A percentile compares a stretch with the other conserved stretches of the same genome.
Evolutionary conservation across 2,797 vertebrate genomes (phyloP).

Genomic region (Channa striata): DNA sequence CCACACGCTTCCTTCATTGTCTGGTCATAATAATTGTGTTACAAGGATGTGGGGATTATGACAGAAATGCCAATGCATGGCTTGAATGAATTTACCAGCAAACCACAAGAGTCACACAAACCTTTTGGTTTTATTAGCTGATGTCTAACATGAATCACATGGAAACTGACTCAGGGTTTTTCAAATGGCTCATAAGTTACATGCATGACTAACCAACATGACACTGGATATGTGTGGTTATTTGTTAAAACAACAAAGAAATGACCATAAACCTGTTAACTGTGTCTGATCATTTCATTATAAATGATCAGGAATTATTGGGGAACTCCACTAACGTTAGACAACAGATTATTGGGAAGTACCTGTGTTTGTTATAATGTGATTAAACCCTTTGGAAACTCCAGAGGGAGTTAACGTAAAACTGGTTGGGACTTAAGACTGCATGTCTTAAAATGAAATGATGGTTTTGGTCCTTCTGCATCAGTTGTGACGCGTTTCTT

Average conservation of each 20-base stretch:
- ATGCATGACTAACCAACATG: slow-evolving; percentile 7
- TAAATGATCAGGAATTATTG: not conserved
- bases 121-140: slow-evolving; percentile 7
- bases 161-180: slow-evolving; percentile 7
- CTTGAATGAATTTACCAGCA: not conserved
- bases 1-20: slow-evolving; percentile 16
- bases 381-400: too few species aligned
- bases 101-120: not conserved
- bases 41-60: slow-evolving; percentile 22
- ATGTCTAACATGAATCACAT: slow-evolving; percentile 33
- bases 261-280: not conserved
- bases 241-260: not conserved
- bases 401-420: too few species aligned
- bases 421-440: too few species aligned
- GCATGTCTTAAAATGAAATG: not conserved
- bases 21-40: slow-evolving; percentile 13
- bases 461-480: not conserved
- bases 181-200: not conserved
- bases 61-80: slow-evolving; percentile 12
- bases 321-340: not conserved
- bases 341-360: not conserved
- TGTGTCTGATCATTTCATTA: not conserved
- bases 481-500: too few species aligned
- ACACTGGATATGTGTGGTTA: not conserved
- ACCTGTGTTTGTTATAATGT: not conserved